Evolutionary conservation across 2,888 invertebrate genomes (phyloP).

Genomic region (Melieria omissa): DNA sequence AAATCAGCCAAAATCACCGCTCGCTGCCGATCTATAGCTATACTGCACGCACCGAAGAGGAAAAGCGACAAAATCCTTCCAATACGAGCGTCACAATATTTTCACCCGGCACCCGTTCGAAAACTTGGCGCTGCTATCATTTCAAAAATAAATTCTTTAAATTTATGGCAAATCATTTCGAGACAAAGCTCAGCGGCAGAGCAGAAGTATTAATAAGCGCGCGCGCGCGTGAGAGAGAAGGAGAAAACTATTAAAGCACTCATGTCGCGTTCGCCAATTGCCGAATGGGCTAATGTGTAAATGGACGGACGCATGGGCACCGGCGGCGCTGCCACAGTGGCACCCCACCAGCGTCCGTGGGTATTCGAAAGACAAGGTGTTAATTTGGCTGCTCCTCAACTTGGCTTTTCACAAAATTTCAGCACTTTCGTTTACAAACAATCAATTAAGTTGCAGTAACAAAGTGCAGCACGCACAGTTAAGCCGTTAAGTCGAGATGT

Average conservation of each 20-base stretch:
- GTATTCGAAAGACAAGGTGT: no score
- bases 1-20: background rate
- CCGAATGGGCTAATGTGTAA: background rate
- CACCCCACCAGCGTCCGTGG: no score
- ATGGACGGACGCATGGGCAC: no score
- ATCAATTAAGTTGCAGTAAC: no score
- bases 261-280: constrained; percentile 23
- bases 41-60: background rate
- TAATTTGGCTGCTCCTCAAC: no score
- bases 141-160: constrained; percentile 34
- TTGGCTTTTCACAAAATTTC: no score
- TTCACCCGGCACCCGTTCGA: constrained; percentile 42
- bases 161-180: constrained; percentile 22
- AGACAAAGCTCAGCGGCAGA: constrained; percentile 13
- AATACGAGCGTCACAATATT: constrained; percentile 33
- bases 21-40: no score
- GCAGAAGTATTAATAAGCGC: constrained; percentile 1
- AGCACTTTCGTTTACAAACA: no score
- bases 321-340: no score
- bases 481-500: no score
- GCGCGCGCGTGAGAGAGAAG: background rate
- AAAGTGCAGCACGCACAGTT: no score
- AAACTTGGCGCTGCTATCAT: constrained; percentile 23
- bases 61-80: constrained; percentile 22
- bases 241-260: constrained; percentile 17